Conservation (phyloP, 2,888 invertebrate species). For the Cremastinae sp. region DNA sequence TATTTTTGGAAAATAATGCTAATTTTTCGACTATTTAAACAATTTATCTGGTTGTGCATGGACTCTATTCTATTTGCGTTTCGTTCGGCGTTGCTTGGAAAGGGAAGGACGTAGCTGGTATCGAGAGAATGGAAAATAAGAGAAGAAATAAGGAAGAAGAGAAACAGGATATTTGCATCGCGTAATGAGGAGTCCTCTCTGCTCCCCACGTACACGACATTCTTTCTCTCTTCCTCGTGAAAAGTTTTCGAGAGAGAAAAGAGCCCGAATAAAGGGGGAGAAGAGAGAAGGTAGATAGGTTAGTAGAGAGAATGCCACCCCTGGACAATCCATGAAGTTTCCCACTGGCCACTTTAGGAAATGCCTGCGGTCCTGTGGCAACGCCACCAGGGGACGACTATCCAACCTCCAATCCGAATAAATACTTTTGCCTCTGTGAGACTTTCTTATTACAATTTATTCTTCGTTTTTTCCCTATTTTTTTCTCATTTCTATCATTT, state of each 20-base stretch:
- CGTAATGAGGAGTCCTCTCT: conserved; percentile 68
- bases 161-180: conserved; percentile 70
- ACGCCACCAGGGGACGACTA: conserved; percentile 53
- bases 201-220: conserved; percentile 43
- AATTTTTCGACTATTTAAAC: no score
- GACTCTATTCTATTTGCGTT: no score
- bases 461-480: no score
- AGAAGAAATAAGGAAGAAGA: no score
- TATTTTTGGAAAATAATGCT: no score
- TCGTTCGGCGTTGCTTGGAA: no score
- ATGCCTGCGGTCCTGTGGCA: conserved; percentile 52
- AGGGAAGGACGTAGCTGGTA: no score
- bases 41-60: no score
- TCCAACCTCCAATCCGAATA: conserved; percentile 23
- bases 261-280: neutral
- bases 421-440: no score
- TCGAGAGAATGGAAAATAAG: no score
- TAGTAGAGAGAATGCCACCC: conserved; percentile 34
- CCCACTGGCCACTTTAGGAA: conserved; percentile 63
- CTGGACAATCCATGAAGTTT: conserved; percentile 39
- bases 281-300: neutral
- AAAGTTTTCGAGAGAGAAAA: conserved; percentile 9
- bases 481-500: no score
- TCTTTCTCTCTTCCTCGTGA: conserved; percentile 24
- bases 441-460: no score